Evolutionary conservation across 2,888 invertebrate genomes (phyloP).

Genomic region (Labia minor): DNA sequence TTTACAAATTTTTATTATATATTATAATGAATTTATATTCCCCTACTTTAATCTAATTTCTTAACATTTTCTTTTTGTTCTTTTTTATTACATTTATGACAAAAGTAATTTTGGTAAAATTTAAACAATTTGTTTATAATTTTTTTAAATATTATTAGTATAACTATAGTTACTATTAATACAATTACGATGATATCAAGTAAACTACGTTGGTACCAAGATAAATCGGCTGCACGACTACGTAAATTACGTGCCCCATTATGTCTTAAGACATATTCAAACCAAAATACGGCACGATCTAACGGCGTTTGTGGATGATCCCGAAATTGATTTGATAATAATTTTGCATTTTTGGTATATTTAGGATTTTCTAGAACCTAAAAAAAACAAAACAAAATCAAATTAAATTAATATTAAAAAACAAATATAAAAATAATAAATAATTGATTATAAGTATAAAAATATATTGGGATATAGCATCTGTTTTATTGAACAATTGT

Average conservation of each 20-base stretch:
- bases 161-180: too few relatives aligned
- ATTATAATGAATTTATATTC: too few relatives aligned
- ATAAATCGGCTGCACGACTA: conserved; percentile 42
- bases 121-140: too few relatives aligned
- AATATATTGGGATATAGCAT: neutral
- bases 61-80: too few relatives aligned
- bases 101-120: too few relatives aligned
- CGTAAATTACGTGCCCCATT: conserved; percentile 44
- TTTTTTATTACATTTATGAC: too few relatives aligned
- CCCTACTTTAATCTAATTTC: too few relatives aligned
- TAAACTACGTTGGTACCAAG: conserved; percentile 35
- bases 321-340: conserved; percentile 42
- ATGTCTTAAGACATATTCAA: conserved; percentile 50
- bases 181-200: conserved; percentile 18
- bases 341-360: conserved; percentile 42
- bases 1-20: too few relatives aligned
- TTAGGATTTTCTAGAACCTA: neutral
- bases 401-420: neutral
- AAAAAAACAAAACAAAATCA: neutral
- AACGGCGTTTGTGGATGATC: conserved; percentile 48
- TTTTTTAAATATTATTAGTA: too few relatives aligned
- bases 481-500: too few relatives aligned
- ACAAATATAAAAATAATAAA: neutral
- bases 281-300: conserved; percentile 52
- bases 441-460: neutral